Percentiles rank a stretch among this genome's conserved stretches.
Evolutionary conservation across 2,888 invertebrate genomes (phyloP).

Genomic region (Netelia virgata): DNA sequence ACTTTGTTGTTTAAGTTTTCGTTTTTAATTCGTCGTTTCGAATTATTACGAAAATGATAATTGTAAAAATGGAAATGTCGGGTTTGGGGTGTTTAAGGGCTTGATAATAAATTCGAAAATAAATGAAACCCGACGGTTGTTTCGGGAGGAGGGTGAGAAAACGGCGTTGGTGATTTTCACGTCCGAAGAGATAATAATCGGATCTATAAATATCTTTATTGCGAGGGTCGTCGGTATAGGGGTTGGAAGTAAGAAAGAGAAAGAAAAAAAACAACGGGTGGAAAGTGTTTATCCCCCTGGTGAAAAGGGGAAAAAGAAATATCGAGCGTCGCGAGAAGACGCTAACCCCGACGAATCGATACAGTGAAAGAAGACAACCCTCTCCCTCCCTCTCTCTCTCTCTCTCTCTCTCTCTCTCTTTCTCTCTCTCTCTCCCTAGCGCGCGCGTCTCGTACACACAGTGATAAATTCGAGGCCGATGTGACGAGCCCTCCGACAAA

Average conservation of each 20-base stretch:
- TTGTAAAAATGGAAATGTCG: no score
- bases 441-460: background rate
- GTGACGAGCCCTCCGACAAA: conserved; percentile 61
- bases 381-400: no score
- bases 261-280: background rate
- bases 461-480: conserved; percentile 61
- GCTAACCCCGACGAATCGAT: conserved; percentile 39
- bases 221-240: background rate
- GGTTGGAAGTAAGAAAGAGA: conserved; percentile 8
- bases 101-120: background rate
- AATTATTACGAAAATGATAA: no score
- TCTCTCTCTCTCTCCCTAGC: no score
- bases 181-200: conserved; percentile 15
- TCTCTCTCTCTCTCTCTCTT: background rate
- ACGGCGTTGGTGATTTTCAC: conserved; percentile 25
- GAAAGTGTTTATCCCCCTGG: conserved; percentile 49
- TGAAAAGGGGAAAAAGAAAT: conserved; percentile 26
- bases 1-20: no score
- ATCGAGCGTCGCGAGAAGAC: conserved; percentile 12
- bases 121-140: background rate
- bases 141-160: background rate
- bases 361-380: conserved; percentile 10
- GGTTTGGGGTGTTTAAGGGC: background rate
- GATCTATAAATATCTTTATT: conserved; percentile 6
- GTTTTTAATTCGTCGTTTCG: no score